phyloP scores from a whole-genome alignment of 2,888 invertebrate genomes.

The Dolomedes plantarius region DNA sequence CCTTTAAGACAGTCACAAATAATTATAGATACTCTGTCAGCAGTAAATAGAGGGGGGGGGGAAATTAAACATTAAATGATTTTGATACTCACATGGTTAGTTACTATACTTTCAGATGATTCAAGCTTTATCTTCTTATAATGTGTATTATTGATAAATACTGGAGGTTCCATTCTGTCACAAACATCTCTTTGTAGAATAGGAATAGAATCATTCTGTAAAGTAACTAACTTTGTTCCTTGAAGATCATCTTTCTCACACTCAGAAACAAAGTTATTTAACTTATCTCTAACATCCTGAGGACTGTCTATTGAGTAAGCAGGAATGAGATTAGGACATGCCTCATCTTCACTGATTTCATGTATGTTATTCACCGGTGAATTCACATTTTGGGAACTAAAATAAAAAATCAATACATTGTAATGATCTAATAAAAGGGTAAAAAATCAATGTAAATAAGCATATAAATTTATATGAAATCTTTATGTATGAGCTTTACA shows the following conservation, averaged over 20 bases:
- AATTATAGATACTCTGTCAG: too few relatives aligned
- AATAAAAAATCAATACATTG: background rate
- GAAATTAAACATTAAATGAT: too few relatives aligned
- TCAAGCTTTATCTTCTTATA: slow-evolving; percentile 50
- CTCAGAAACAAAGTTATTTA: slow-evolving; percentile 19
- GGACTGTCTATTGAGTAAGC: slow-evolving; percentile 44
- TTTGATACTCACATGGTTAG: slow-evolving; percentile 59
- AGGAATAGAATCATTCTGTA: slow-evolving; percentile 16
- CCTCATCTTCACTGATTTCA: slow-evolving; percentile 33
- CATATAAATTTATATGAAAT: slow-evolving; percentile 9
- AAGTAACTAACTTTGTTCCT: slow-evolving; percentile 9
- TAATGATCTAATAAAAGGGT: background rate
- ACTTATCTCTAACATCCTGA: slow-evolving; percentile 1
- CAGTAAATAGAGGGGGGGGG: too few relatives aligned
- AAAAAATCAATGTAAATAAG: background rate
- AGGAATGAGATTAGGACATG: slow-evolving; percentile 46
- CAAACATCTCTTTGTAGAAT: slow-evolving; percentile 17
- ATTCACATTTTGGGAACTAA: slow-evolving; percentile 33
- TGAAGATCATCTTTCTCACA: slow-evolving; percentile 4
- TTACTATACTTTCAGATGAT: slow-evolving; percentile 31
- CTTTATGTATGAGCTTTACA: background rate
- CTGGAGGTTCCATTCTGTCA: slow-evolving; percentile 7
- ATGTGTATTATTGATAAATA: slow-evolving; percentile 23
- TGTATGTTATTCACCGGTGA: slow-evolving; percentile 1
- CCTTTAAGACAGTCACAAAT: too few relatives aligned